Base-by-base conservation (phyloP, 2,888 invertebrate species). In the Watsonalla cultraria region DNA sequence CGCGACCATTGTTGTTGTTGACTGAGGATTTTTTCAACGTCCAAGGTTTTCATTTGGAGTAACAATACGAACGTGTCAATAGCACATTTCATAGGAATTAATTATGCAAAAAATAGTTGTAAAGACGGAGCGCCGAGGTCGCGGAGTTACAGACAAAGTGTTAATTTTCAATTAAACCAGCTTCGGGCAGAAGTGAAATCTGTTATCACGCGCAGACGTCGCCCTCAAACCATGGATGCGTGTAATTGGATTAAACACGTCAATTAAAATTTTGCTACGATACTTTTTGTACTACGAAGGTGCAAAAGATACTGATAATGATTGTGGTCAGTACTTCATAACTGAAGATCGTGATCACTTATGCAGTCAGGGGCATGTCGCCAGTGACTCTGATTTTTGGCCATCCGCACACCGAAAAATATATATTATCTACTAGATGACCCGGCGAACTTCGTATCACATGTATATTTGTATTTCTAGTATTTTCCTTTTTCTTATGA, bases 121-220 rank as follows among this genome's bases (percentile, higher is more conserved):
- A 72, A 66, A 72, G 65, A 62, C 62, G 67, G 61, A 62, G 60
- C 60, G 65, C 56, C 62, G 63, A 56, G 59, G 56, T 68, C 65
- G 68, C 58, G 62, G 65, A 65, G 37, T 37, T 46, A 65, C 73
- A 75, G 72, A 72, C 76, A 75, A 78, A 74, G 68, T 73, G 71
- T 74, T 78, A 82, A 82, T 81, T 82, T 78, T 71, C 74, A 82
- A 83, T 83, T 80, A 83, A 76, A 68, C 77, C 78, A 74, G 72
- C 74, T 79, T 75, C 72, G 86, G 86, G 84, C 85, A 84, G 76
- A 84, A 87, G 87, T 80, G 87, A 89, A 89, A 89, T 84, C 87
- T 79, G 66, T 67, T 74, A 75, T 78, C 74, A 76, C 71, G 71
- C 61, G 64, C 70, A 64, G 66, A 65, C 66, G 59, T 70, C 76